Percentiles rank a stretch among this genome's conserved stretches.
Conservation (phyloP, 2,113 vertebrate species). For the Podarcis cretensis region DNA sequence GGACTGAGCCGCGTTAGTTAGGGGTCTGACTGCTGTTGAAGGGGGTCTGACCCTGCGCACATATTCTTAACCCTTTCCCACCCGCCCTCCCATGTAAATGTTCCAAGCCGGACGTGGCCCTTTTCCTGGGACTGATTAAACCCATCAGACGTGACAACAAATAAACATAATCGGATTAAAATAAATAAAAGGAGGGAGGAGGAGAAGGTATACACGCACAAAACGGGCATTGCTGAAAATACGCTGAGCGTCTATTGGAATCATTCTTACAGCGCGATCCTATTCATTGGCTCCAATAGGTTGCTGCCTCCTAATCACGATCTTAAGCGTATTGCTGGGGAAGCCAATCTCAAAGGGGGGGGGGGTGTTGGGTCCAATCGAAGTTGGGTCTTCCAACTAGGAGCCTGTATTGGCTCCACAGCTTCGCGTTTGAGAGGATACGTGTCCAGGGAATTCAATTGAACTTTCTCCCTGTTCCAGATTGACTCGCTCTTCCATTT, state of each 20-base stretch:
- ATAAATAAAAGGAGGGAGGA: neutral
- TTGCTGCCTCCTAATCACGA: neutral
- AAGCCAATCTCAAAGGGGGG: too few relatives aligned
- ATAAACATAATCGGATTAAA: neutral
- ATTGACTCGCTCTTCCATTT: neutral
- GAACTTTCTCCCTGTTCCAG: neutral
- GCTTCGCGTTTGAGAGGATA: neutral
- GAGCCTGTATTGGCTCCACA: neutral
- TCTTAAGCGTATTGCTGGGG: neutral
- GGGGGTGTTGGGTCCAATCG: too few relatives aligned
- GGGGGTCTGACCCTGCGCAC: neutral
- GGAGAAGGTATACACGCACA: neutral
- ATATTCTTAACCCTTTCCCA: neutral
- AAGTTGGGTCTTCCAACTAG: too few relatives aligned
- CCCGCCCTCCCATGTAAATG: neutral
- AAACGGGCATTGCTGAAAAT: too few relatives aligned
- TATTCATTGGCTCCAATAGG: neutral
- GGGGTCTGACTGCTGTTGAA: neutral
- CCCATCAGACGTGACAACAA: neutral
- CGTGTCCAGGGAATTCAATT: neutral
- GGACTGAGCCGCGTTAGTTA: neutral
- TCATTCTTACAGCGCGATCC: neutral
- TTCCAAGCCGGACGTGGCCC: neutral
- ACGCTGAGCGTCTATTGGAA: too few relatives aligned
- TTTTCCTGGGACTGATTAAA: slow-evolving; percentile 29